Conservation (phyloP, 2,888 invertebrate species). For the Chloroclystis v-ata region DNA sequence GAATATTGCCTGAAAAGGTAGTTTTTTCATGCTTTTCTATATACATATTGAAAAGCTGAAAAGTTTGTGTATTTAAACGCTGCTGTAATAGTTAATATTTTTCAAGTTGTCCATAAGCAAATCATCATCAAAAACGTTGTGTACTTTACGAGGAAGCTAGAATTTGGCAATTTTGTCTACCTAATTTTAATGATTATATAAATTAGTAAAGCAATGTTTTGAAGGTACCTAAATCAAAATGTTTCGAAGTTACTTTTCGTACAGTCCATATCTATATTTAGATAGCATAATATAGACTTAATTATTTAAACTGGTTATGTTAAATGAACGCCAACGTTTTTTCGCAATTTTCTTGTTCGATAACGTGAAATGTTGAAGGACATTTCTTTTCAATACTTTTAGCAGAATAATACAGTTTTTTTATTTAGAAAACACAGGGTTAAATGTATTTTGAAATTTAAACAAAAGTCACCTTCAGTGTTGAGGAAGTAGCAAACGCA, state of each 20-base stretch:
- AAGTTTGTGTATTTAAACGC: no score
- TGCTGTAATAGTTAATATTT: no score
- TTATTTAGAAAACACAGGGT: conserved; percentile 42
- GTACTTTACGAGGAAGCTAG: no score
- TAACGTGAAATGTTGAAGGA: conserved; percentile 28
- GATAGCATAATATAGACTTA: not conserved
- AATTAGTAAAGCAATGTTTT: no score
- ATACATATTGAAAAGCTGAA: no score
- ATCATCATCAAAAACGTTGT: no score
- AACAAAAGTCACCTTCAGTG: conserved; percentile 39
- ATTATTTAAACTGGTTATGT: conserved; percentile 13
- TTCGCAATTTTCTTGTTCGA: conserved; percentile 18
- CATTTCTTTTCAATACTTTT: conserved; percentile 35
- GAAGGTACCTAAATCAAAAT: no score
- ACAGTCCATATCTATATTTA: not conserved
- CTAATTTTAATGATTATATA: no score
- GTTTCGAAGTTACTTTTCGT: conserved; percentile 3
- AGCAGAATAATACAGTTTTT: conserved; percentile 37
- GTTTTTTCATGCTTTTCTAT: no score
- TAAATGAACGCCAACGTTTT: conserved; percentile 13
- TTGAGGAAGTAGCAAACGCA: conserved; percentile 33
- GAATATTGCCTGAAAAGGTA: not conserved
- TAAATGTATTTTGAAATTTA: conserved; percentile 40
- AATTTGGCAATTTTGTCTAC: no score
- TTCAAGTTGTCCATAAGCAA: no score